Conservation (phyloP, 2,797 vertebrate species). For the Lacerta bilineata region DNA sequence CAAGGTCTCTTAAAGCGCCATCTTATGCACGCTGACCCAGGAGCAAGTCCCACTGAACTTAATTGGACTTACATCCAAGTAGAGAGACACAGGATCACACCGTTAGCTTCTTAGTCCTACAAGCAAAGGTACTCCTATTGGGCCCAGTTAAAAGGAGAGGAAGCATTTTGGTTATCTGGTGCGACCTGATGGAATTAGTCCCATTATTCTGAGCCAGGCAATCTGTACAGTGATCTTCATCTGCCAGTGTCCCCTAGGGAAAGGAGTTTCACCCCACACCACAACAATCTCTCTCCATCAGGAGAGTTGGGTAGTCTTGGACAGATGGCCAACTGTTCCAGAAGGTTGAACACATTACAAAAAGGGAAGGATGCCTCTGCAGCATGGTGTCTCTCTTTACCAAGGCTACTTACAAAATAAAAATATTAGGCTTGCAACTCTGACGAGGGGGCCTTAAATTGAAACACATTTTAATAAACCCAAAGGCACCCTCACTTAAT, state of each 20-base stretch:
- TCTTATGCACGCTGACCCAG: background rate
- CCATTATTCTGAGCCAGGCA: background rate
- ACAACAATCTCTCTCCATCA: background rate
- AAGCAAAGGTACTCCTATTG: fast-evolving
- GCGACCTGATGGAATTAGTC: background rate
- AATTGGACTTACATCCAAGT: background rate
- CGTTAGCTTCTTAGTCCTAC: background rate
- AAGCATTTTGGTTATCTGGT: slow-evolving; percentile 13
- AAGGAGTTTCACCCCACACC: background rate
- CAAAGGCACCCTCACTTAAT: too few species aligned
- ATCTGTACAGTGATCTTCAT: background rate
- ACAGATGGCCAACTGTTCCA: background rate
- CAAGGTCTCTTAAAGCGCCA: background rate
- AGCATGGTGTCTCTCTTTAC: background rate
- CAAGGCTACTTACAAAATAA: background rate
- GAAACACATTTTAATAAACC: too few species aligned
- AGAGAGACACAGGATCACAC: background rate
- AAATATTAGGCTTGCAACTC: too few species aligned
- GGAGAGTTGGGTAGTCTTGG: background rate
- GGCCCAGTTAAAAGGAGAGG: slow-evolving; percentile 9
- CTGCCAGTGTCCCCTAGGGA: background rate
- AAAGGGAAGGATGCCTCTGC: background rate
- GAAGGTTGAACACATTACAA: too few species aligned
- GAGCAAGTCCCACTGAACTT: background rate
- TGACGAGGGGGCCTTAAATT: too few species aligned